Percentiles rank a stretch among this genome's conserved stretches.
Conservation (phyloP, 1,140 invertebrate species). For the Cryptotermes secundus region DNA sequence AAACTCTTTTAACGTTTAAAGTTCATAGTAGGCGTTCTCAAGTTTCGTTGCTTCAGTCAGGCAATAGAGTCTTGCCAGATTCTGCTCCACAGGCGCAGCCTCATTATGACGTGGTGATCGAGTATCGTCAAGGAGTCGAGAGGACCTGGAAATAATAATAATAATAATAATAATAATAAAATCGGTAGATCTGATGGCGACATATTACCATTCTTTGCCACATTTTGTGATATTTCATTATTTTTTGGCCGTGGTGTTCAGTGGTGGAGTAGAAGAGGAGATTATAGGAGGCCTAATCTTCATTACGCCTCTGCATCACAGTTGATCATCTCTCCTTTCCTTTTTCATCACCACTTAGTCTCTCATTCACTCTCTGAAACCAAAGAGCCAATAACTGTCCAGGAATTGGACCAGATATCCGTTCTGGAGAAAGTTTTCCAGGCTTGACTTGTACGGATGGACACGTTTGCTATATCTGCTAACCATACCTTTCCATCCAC, state of each 20-base stretch:
- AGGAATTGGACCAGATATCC: not conserved
- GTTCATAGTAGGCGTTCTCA: not conserved
- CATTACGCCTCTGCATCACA: not conserved
- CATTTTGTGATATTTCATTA: too few relatives aligned
- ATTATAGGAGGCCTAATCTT: not conserved
- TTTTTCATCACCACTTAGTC: not conserved
- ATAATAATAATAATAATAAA: too few relatives aligned
- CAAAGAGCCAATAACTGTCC: constrained; percentile 15
- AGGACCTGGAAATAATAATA: not conserved
- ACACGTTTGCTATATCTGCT: not conserved
- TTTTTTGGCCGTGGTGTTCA: too few relatives aligned
- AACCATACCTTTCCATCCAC: too few relatives aligned
- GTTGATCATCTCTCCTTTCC: not conserved
- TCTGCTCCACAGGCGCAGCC: not conserved
- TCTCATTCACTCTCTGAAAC: not conserved
- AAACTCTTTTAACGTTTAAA: not conserved
- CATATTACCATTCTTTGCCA: too few relatives aligned
- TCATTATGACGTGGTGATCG: not conserved
- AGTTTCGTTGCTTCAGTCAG: not conserved
- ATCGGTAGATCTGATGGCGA: not conserved
- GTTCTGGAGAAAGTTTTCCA: not conserved
- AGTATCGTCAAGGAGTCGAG: not conserved
- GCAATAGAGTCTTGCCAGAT: not conserved
- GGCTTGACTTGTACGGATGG: not conserved
- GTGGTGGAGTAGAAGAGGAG: too few relatives aligned